These are phyloP conservation scores for Hetaerina titia DNA, from an alignment of 2,888 invertebrate species.

Conservation along the genomic window DNA sequence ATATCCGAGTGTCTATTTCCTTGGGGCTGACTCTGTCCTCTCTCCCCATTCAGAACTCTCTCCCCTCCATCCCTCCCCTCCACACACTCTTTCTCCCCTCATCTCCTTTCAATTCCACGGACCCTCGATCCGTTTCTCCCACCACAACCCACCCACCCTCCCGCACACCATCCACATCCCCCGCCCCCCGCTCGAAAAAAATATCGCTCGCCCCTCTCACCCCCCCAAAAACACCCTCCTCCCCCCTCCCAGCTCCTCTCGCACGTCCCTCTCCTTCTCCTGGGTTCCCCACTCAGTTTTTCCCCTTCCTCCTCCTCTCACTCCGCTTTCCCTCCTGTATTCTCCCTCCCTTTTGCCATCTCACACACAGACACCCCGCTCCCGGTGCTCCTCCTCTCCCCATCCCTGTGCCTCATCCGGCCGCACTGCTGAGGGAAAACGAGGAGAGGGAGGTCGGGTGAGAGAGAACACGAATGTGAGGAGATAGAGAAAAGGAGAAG, in stretches of 20 bases:
- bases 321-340: background rate
- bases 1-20: slow-evolving; percentile 66
- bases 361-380: background rate
- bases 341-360: background rate
- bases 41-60: background rate
- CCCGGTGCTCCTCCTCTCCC: background rate
- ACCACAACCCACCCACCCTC: background rate
- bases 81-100: background rate
- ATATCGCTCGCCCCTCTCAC: background rate
- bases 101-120: background rate
- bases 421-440: background rate
- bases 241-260: background rate
- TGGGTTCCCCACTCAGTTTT: too few relatives aligned
- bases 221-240: background rate
- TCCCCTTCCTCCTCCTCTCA: too few relatives aligned
- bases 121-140: background rate
- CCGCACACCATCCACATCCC: background rate
- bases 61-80: background rate
- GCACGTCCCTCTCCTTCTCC: too few relatives aligned
- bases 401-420: background rate
- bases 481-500: background rate
- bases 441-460: background rate
- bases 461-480: background rate
- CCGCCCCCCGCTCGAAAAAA: background rate
- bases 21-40: slow-evolving; percentile 41